Conservation (phyloP, 2,113 vertebrate genomes). For the Lucifuga dentata region DNA sequence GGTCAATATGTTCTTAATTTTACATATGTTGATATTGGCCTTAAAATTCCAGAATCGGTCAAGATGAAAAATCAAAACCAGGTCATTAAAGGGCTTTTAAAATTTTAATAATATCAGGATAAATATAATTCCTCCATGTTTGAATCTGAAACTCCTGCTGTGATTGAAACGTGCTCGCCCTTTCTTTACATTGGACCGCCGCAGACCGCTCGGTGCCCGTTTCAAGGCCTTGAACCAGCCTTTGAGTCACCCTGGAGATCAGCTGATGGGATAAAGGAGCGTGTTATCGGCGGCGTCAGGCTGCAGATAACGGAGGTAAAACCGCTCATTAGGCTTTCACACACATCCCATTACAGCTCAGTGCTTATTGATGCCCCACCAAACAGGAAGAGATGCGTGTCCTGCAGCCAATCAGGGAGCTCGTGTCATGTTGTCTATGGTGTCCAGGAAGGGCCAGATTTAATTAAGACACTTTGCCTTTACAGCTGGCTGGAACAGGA, state of each 20-base stretch:
- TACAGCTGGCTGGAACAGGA: slow-evolving; percentile 14
- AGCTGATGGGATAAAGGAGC: slow-evolving; percentile 33
- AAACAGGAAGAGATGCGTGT: slow-evolving; percentile 74
- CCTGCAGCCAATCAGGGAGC: slow-evolving; percentile 72
- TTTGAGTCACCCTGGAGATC: slow-evolving; percentile 27
- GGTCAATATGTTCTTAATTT: too few species aligned
- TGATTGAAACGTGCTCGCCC: not conserved
- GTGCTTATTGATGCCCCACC: slow-evolving; percentile 61
- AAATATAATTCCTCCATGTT: too few species aligned
- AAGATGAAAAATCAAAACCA: too few species aligned
- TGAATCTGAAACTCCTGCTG: not conserved
- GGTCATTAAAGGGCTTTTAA: too few species aligned
- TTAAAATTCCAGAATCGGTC: too few species aligned
- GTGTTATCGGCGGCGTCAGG: slow-evolving; percentile 40
- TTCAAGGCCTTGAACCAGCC: not conserved
- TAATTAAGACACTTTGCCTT: slow-evolving; percentile 59
- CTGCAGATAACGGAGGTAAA: slow-evolving; percentile 13
- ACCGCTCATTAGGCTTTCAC: slow-evolving; percentile 63
- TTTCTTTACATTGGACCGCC: not conserved
- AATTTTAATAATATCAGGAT: too few species aligned
- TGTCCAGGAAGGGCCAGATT: slow-evolving; percentile 56
- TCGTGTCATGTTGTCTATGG: slow-evolving; percentile 68
- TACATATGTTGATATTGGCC: too few species aligned
- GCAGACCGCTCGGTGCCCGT: not conserved
- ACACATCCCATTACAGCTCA: slow-evolving; percentile 66